Base-by-base conservation (phyloP, 2,888 invertebrate species). In the Odontothrips loti region DNA sequence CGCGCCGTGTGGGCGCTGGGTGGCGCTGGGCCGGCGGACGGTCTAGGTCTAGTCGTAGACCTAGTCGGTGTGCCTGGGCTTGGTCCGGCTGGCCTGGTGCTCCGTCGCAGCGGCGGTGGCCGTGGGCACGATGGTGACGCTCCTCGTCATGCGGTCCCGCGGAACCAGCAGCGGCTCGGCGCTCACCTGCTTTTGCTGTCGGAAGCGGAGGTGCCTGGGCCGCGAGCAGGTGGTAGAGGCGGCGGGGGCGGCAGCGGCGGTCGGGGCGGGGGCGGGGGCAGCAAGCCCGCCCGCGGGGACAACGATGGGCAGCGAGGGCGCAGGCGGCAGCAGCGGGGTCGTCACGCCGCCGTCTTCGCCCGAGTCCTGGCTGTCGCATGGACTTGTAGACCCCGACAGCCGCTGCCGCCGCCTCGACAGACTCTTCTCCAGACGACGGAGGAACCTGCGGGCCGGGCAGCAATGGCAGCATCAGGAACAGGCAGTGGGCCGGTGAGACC, bases 381-480 rank as follows among this genome's bases (percentile, higher is more conserved):
- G 43, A 92, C 91, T 90, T 90, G 79, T 91, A 91, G 84, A 90
- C 90, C 80, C 91, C 91, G 84, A 90, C 88, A 81, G 86, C 86
- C 82, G 86, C 87, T 82, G 90, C 90, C 92, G 92, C 84, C 91
- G 91, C 86, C 91, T 90, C 87, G 93, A 92, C 84, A 94, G 88
- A 85, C 93, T 93, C 85, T 91, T 90, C 86, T 94, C 93, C 85
- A 94, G 87, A 84, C 93, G 90, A 84, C 92, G 89, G 81, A 94
- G 88, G 87, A 93, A 94, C 87, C 93, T 93, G 86, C 27, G n/a
- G n/a, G n/a, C n/a, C n/a, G n/a, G n/a, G n/a, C n/a, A n/a, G n/a
- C n/a, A n/a, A n/a, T n/a, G n/a, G n/a, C n/a, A n/a, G n/a, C n/a
- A n/a, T n/a, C n/a, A n/a, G n/a, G n/a, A n/a, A n/a, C n/a, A n/a